Conservation (phyloP, 1,140 invertebrate species). For the Pseudomyrmex gracilis region DNA sequence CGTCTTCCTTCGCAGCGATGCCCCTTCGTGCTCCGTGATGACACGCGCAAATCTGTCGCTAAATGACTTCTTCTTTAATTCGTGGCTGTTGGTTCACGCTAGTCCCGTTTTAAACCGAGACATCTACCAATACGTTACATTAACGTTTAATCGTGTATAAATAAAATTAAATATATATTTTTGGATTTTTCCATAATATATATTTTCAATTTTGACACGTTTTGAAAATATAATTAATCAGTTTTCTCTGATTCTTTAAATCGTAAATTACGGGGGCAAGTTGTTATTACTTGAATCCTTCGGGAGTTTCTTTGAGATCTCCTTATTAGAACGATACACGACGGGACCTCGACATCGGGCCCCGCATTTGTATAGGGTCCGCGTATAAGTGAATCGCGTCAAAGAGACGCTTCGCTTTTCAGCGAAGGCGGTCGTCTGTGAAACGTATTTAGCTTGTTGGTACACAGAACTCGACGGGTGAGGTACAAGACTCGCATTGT, state of each 20-base stretch:
- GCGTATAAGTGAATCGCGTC: slow-evolving; percentile 55
- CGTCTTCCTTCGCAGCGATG: slow-evolving; percentile 40
- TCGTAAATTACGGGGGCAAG: too few species aligned
- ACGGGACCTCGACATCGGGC: background rate
- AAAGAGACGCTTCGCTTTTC: slow-evolving; percentile 76
- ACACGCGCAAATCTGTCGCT: slow-evolving; percentile 53
- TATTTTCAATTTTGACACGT: too few species aligned
- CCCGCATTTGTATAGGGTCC: background rate
- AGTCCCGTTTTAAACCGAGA: background rate
- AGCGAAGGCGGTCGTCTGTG: slow-evolving; percentile 84
- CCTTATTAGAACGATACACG: slow-evolving; percentile 45
- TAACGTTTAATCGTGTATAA: background rate
- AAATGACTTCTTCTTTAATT: slow-evolving; percentile 52
- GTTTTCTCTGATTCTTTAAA: too few species aligned
- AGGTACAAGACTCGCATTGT: slow-evolving; percentile 72
- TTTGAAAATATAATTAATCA: too few species aligned
- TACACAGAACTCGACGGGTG: slow-evolving; percentile 82
- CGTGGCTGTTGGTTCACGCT: background rate
- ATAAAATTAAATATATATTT: background rate
- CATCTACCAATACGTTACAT: background rate
- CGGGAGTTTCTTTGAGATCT: background rate
- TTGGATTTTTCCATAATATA: too few species aligned
- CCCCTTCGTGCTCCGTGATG: slow-evolving; percentile 29
- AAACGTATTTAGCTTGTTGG: slow-evolving; percentile 86
- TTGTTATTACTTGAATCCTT: background rate